Base-by-base conservation (phyloP, 2,888 invertebrate species). In the Sphinx pinastri region DNA sequence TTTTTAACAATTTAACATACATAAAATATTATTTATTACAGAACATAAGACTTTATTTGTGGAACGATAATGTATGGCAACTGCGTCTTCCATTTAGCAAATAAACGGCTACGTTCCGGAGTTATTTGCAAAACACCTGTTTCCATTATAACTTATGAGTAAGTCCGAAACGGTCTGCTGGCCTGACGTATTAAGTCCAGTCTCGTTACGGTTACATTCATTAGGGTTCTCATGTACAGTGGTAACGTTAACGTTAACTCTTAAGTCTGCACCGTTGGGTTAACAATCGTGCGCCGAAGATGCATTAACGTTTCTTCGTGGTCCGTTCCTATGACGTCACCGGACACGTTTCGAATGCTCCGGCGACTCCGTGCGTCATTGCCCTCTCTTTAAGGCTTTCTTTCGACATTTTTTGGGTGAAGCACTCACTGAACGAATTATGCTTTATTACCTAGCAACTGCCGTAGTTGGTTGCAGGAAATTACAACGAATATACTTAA, bases 321-420 rank as follows among this genome's bases (percentile, higher is more conserved):
- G 70, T 63, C 47, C 13, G 47, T 19, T 63, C 77, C 76, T 72
- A 80, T 87, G 89, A 90, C 89, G 91, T 90, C 85, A 88, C 75
- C 80, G 82, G 88, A 86, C 84, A 84, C 85, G 84, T 77, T 80
- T 80, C 78, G 83, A 82, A 83, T 84, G 79, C 81, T 81, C 77
- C 76, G 77, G 71, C 75, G 76, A 70, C 77, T 70, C 68, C 77
- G 84, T 88, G 90, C 92, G 91, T 91, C 91, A 91, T 79, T 73
- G 78, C 78, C 81, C 78, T 84, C 86, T 82, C 79, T 81, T 72
- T 77, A 79, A 76, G 78, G 80, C 82, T 85, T 84, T 85, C 84
- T 79, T 76, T 75, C 63, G 70, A 77, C 79, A 74, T 76, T 80
- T 82, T 79, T 79, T 75, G 78, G 74, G 75, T 74, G 69, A 31